A percentile compares a stretch with the other conserved stretches of the same genome.
Evolutionary conservation across 2,888 invertebrate species (phyloP).

Genomic region (Pammene aurita): DNA sequence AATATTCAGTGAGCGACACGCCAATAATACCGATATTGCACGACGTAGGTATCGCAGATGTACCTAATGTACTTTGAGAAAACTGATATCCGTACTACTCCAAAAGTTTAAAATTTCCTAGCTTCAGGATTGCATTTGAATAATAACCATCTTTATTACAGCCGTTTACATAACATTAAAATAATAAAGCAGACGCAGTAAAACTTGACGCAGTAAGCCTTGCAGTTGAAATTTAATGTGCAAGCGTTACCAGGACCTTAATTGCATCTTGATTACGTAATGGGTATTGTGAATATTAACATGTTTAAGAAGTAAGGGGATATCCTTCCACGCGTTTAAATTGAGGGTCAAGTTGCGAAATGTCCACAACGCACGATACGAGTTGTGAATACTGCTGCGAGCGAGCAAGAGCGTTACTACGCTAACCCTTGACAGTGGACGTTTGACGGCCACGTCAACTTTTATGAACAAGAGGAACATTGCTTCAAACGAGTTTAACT

Average conservation of each 20-base stretch:
- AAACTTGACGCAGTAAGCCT: slow-evolving; percentile 32
- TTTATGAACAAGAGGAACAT: slow-evolving; percentile 47
- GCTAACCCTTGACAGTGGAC: slow-evolving; percentile 32
- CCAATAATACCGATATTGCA: slow-evolving; percentile 53
- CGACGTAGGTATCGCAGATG: slow-evolving; percentile 2
- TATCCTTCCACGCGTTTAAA: slow-evolving; percentile 26
- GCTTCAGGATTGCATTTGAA: slow-evolving; percentile 15
- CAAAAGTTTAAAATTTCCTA: slow-evolving; percentile 8
- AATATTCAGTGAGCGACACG: slow-evolving; percentile 48
- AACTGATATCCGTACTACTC: neutral
- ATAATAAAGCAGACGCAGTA: slow-evolving; percentile 21
- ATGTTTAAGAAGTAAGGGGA: slow-evolving; percentile 37
- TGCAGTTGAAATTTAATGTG: slow-evolving; percentile 21
- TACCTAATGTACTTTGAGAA: slow-evolving; percentile 50
- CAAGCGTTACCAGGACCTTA: slow-evolving; percentile 26
- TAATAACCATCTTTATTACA: slow-evolving; percentile 11
- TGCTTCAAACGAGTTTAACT: slow-evolving; percentile 8
- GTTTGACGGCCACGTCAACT: slow-evolving; percentile 59
- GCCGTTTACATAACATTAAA: slow-evolving; percentile 24
- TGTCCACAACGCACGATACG: slow-evolving; percentile 47
- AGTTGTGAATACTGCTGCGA: slow-evolving; percentile 59
- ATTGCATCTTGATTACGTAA: slow-evolving; percentile 37
- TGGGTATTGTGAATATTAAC: slow-evolving; percentile 20
- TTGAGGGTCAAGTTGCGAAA: slow-evolving; percentile 54
- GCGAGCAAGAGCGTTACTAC: slow-evolving; percentile 31